A percentile compares a stretch with the other conserved stretches of the same genome.
Conservation (phyloP, 2,797 vertebrate genomes). For the Salarias fasciatus region DNA sequence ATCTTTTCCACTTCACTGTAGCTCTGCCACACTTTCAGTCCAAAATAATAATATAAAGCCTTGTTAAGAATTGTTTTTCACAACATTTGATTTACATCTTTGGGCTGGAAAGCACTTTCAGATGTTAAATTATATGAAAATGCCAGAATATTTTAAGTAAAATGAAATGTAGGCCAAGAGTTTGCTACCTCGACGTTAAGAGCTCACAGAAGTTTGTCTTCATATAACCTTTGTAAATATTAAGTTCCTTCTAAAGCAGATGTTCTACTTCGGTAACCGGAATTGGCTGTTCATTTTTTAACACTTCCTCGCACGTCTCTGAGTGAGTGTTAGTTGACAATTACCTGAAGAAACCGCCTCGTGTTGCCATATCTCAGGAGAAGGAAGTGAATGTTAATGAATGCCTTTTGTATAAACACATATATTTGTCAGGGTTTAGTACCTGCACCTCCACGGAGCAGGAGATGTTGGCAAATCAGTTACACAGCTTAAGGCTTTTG, state of each 20-base stretch:
- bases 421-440: conserved; percentile 53
- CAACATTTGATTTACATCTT: no score
- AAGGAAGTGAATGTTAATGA: conserved; percentile 83
- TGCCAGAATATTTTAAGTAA: no score
- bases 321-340: conserved; percentile 69
- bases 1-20: no score
- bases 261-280: conserved; percentile 54
- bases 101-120: no score
- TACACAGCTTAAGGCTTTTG: conserved; percentile 31
- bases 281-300: conserved; percentile 75
- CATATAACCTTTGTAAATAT: conserved; percentile 7
- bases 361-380: conserved; percentile 56
- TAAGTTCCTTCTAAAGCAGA: conserved; percentile 29
- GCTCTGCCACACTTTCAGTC: no score
- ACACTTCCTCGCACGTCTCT: conserved; percentile 44
- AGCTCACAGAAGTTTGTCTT: background rate
- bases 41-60: no score
- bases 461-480: conserved; percentile 70
- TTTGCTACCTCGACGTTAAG: background rate
- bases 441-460: conserved; percentile 32
- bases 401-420: conserved; percentile 79
- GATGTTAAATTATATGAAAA: no score
- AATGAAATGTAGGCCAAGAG: background rate
- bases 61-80: no score
- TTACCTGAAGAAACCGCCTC: conserved; percentile 65